phyloP scores from a whole-genome alignment of 2,797 vertebrate genomes.

The Vultur gryphus region DNA sequence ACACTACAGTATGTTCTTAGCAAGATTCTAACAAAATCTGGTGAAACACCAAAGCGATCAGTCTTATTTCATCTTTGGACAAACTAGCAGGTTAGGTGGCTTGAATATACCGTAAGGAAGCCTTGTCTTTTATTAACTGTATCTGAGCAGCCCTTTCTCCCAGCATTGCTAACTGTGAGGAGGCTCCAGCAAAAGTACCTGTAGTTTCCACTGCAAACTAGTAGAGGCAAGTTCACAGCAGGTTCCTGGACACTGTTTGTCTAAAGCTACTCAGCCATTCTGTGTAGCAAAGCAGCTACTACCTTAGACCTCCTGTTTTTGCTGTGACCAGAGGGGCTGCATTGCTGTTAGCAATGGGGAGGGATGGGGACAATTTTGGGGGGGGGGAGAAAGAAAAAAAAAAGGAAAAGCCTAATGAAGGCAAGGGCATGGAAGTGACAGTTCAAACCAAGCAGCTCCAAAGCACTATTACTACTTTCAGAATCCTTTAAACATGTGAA shows the following conservation, averaged over 20 bases:
- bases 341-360: not conserved
- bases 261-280: not conserved
- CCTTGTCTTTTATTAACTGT: not conserved
- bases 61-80: not conserved
- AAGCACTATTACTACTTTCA: slow-evolving; percentile 14
- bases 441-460: slow-evolving; percentile 14
- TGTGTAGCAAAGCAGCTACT: not conserved
- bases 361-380: not conserved
- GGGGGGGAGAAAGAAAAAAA: not conserved
- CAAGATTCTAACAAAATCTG: not conserved
- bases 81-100: not conserved
- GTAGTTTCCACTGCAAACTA: not conserved
- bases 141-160: not conserved
- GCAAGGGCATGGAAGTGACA: not conserved
- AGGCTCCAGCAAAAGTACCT: not conserved
- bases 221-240: not conserved
- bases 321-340: not conserved
- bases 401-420: not conserved
- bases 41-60: not conserved
- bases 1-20: not conserved
- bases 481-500: slow-evolving; percentile 28
- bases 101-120: not conserved
- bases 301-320: not conserved
- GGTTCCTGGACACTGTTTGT: not conserved
- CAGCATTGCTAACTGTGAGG: not conserved